Base-by-base conservation (phyloP, 2,888 invertebrate species). In the Pseudolycoriella hygida region DNA sequence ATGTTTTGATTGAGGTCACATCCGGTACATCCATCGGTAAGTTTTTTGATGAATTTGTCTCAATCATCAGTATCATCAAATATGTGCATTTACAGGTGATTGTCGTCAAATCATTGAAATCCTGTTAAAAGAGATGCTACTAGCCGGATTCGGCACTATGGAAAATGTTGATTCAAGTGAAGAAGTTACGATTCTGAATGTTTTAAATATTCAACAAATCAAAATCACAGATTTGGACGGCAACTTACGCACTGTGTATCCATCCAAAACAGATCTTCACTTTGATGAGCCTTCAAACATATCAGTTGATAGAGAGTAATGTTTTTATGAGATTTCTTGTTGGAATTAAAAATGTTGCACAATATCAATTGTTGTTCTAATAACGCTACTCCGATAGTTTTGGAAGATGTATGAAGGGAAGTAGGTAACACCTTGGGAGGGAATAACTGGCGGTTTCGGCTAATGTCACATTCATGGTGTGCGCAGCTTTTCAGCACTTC, bases 1-100 rank as follows among this genome's bases (percentile, higher is more conserved):
- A 71, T 8, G 74, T 87, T 61, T 62, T 87, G 4, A 61, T 86
- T 12, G 87, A 87, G 61, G 82, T 87, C 47, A 86, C 84, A 1
- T 82, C 84, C 42, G 71, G 77, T 40, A 60, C 70, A 2, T 76
- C 74, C 1, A 4, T 25, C 25, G 25, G 25, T 25, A 25, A 25
- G 25, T 6, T 8, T 8, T 25, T 8, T 6, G 8, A 25, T 25
- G n/a, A n/a, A n/a, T n/a, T n/a, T n/a, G n/a, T n/a, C n/a, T n/a
- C 25, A 4, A 25, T 6, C 25, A 8, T 25, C 4, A 25, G 4
- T 25, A 25, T n/a, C n/a, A n/a, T n/a, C n/a, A n/a, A n/a, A n/a
- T n/a, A n/a, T n/a, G n/a, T n/a, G n/a, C n/a, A 25, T 25, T 25
- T 6, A 71, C 77, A 43, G 72, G 71, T 42, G 62, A 72, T 17